Evolutionary conservation across 2,888 invertebrate species (phyloP).

Genomic region (Glyphotaelius pellucidus): DNA sequence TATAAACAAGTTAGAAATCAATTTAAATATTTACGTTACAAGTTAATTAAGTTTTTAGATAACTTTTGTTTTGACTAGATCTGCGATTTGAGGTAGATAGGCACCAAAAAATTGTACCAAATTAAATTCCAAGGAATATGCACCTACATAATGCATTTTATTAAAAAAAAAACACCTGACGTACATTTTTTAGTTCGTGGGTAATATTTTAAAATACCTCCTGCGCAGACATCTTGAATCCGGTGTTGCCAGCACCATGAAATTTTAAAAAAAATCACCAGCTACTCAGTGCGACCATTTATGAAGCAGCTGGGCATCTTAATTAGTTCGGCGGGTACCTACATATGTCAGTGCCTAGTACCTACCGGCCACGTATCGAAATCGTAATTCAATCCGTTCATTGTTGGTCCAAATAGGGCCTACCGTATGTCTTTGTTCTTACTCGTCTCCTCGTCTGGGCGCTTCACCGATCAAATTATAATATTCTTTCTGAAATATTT

Average conservation of each 20-base stretch:
- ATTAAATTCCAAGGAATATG: no score
- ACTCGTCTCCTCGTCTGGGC: neutral
- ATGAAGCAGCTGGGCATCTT: neutral
- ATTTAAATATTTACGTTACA: no score
- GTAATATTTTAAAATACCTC: neutral
- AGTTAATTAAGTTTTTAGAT: no score
- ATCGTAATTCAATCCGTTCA: slow-evolving; percentile 6
- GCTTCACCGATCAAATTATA: neutral
- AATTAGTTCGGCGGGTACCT: neutral
- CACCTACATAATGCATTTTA: no score
- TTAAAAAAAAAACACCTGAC: no score
- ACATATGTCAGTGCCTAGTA: neutral
- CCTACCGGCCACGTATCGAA: neutral
- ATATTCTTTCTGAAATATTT: neutral
- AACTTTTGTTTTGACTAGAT: no score
- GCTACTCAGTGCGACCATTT: neutral
- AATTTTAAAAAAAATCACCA: neutral
- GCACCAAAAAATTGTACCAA: no score
- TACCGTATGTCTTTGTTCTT: neutral
- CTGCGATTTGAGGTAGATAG: no score
- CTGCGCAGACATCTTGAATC: neutral
- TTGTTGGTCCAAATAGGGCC: slow-evolving; percentile 8
- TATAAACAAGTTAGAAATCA: no score
- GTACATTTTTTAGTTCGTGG: no score
- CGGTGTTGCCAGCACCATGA: neutral